Base-by-base conservation (phyloP, 2,888 invertebrate genomes). In the Papilio protenor region DNA sequence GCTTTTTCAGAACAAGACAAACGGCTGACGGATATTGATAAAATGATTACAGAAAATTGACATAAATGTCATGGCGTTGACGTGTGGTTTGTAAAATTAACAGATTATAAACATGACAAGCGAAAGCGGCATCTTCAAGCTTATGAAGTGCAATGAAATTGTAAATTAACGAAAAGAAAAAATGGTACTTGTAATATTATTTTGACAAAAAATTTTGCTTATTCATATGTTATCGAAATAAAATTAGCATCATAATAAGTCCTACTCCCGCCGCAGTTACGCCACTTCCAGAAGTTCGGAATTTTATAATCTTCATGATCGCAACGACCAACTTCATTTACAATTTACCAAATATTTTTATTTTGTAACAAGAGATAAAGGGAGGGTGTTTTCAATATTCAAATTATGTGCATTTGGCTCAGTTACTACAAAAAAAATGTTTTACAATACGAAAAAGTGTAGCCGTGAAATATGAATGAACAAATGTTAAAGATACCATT, bases 331-430 rank as follows among this genome's bases (percentile, higher is more conserved):
- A 40, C 52, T 49, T 57, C 52, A 52, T 64, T 75, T 47, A 64
- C 64, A 47, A 75, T 75, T 75, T 75, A 75, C 52, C 52, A 75
- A 75, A 75, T 75, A 75, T 75, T 75, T 75, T 64, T 75, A 75
- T 74, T 74, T 74, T 74, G 74, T 61, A 61, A 61, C 61, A 59
- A 59, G 14, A 47, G 61, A 23, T 27, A 33, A 52, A 64, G 49
- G 33, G 52, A 49, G 64, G n/a, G n/a, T 27, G 61, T 64, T 61
- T 75, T 69, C 66, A 69, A 69, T 69, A 45, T 69, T 69, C 12
- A 69, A 45, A 45, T 69, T 14, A 69, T 69, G n/a, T 45, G 16
- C n/a, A 72, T 16, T 33, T 71, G 27, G n/a, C 40, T n/a, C 18
- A 27, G 55, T n/a, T 55, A 33, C 18, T 4, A 33, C n/a, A n/a